A percentile compares a stretch with the other conserved stretches of the same genome.
These are phyloP conservation scores for Limosa lapponica DNA, from an alignment of 2,797 vertebrate genomes.

Conservation along the genomic window DNA sequence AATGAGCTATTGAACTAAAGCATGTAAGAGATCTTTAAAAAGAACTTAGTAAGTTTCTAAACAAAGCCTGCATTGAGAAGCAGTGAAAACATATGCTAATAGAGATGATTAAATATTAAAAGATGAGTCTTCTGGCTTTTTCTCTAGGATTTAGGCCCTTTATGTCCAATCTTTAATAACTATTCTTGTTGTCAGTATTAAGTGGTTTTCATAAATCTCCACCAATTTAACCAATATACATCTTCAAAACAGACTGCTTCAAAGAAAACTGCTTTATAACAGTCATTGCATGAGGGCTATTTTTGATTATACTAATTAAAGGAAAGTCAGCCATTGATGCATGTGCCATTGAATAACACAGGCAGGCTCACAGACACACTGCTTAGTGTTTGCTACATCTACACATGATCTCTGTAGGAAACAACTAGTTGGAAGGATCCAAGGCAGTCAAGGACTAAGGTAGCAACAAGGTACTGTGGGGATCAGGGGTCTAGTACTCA, in stretches of 20 bases:
- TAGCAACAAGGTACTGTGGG: neutral
- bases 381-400: neutral
- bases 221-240: neutral
- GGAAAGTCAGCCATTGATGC: neutral
- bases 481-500: neutral
- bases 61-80: conserved; percentile 30
- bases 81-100: conserved; percentile 31
- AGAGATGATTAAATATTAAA: conserved; percentile 34
- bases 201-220: neutral
- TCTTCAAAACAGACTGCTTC: neutral
- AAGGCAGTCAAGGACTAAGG: neutral
- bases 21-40: neutral
- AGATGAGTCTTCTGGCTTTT: conserved; percentile 4
- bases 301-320: neutral
- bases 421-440: neutral
- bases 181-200: neutral
- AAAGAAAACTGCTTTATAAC: neutral
- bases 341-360: neutral
- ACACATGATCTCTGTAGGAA: neutral
- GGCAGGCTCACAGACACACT: neutral
- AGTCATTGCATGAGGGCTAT: neutral
- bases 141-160: neutral
- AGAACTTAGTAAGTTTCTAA: conserved; percentile 20
- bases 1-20: neutral
- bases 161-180: neutral